Base-by-base conservation (phyloP, 2,113 vertebrate species). In the Bostrychus sinensis region DNA sequence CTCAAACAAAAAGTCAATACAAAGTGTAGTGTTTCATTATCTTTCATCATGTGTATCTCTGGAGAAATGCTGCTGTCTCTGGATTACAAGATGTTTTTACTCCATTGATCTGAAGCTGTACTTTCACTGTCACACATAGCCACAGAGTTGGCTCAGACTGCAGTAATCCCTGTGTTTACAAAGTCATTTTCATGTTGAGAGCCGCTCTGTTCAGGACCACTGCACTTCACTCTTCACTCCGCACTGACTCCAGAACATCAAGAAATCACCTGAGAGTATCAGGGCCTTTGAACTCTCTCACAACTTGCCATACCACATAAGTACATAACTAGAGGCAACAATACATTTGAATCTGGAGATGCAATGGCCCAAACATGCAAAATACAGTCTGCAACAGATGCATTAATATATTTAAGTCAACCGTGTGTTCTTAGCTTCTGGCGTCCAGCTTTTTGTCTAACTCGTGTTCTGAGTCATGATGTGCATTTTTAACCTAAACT, bases 181-280 rank as follows among this genome's bases (percentile, higher is more conserved):
- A 20, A 45, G 17, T 45, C 42, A 45, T 45, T 45, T 45, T 45
- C 42, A 45, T n/a, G 19, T 45, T n/a, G 41, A 43, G 41, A 43
- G 41, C 42, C 19, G 19, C 42, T 45, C 42, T 45, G 42, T 22
- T 45, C 42, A 45, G 20, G 17, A 11, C 42, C 42, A 12, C 42
- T 45, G 42, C 20, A 17, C 42, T 22, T 7, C 19, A 10, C 8
- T 20, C 19, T 45, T 45, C 42, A 1, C 42, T 12, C 19, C 20
- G 17, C 19, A 17, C 20, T 38, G 37, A 38, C 42, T 22, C 1
- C 9, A 11, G 1, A 12, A 22, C 17, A 22, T 11, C 17, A 23
- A 45, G 8, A 45, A 45, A 20, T 4, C 28, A 30, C 28, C 28
- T 30, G 28, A 3, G 3, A 30, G 3, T 30, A 4, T 30, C n/a